These are phyloP conservation scores for Periophthalmus modestus DNA, from an alignment of 2,113 vertebrate genomes.

Conservation along the genomic window DNA sequence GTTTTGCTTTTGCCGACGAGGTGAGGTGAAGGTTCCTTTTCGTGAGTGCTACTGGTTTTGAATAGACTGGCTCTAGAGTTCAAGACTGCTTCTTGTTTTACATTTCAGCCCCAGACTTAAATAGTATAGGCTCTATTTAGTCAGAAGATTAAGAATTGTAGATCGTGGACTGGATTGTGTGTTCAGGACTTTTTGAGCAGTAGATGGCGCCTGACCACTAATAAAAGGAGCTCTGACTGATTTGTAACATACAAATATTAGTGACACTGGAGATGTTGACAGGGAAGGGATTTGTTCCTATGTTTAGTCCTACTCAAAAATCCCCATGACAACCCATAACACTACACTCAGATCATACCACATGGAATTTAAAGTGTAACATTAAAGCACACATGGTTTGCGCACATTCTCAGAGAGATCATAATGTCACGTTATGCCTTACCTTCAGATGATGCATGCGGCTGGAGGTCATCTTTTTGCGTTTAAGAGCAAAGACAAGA, in stretches of 20 bases:
- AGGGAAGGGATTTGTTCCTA: slow-evolving; percentile 1
- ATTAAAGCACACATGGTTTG: neutral
- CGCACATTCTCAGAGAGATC: neutral
- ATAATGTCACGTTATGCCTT: slow-evolving; percentile 7
- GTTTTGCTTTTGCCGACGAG: no score
- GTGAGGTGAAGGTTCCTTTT: no score
- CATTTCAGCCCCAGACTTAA: neutral
- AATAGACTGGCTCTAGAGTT: no score
- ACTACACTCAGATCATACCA: neutral
- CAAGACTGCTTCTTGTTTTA: neutral
- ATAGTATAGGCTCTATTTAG: neutral
- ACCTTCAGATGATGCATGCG: slow-evolving; percentile 94
- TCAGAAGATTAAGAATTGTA: neutral
- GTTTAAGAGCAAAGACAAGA: slow-evolving; percentile 40
- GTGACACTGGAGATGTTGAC: neutral
- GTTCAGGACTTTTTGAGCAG: slow-evolving; percentile 1
- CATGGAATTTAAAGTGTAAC: neutral
- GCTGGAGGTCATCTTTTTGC: slow-evolving; percentile 87
- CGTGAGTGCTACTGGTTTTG: no score
- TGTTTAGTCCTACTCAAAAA: neutral
- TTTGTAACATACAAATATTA: neutral
- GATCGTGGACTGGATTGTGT: neutral
- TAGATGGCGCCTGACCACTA: slow-evolving; percentile 10
- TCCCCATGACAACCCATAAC: neutral
- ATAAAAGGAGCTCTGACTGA: neutral